Percentiles rank a stretch among this genome's conserved stretches.
Conservation (phyloP, 2,113 vertebrate genomes). For the Parus major region DNA sequence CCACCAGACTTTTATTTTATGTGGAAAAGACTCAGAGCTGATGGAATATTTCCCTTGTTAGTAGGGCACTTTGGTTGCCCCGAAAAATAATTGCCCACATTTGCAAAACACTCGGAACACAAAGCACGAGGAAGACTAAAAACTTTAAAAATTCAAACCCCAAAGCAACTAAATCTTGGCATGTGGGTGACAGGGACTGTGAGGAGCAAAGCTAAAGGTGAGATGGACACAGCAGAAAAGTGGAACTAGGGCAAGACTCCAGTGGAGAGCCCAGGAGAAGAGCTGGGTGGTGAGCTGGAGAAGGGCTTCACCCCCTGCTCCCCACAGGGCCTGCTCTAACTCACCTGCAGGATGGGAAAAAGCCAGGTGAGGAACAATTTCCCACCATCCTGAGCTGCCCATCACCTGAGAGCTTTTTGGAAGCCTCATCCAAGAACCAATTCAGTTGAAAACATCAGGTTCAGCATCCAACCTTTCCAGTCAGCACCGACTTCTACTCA, state of each 20-base stretch:
- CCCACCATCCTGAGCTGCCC: neutral
- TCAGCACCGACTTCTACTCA: neutral
- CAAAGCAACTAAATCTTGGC: neutral
- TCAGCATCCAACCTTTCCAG: neutral
- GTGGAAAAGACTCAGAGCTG: neutral
- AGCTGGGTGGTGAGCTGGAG: neutral
- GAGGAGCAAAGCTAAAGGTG: neutral
- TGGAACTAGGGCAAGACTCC: neutral
- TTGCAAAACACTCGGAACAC: neutral
- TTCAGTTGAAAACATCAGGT: neutral
- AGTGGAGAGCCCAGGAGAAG: neutral
- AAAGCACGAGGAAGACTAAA: neutral
- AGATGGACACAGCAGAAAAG: neutral
- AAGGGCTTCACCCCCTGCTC: neutral
- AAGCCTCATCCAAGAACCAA: neutral
- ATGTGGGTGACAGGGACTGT: neutral
- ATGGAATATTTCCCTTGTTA: neutral
- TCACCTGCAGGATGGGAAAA: neutral
- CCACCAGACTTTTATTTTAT: neutral
- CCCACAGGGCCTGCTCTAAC: neutral
- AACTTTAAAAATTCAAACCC: neutral
- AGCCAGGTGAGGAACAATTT: neutral
- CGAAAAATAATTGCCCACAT: neutral
- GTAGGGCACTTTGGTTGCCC: neutral
- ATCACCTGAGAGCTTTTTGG: neutral